Evolutionary conservation across 2,888 invertebrate species (phyloP).

Genomic region (Syrista parreyssii): DNA sequence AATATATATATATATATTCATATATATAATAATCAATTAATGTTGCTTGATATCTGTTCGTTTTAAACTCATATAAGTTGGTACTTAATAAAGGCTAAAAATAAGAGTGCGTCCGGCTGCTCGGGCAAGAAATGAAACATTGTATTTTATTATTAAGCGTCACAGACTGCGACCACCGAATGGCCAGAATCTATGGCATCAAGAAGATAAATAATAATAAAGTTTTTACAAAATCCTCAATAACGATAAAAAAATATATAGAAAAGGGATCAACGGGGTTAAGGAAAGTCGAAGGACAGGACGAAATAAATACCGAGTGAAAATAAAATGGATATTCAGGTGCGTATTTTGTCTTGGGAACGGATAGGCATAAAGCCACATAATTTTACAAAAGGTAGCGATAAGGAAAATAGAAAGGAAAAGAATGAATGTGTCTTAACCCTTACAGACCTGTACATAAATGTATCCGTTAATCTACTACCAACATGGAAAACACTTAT

Average conservation of each 20-base stretch:
- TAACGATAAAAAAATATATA: too few species aligned
- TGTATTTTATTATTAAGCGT: neutral
- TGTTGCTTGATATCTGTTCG: conserved; percentile 11
- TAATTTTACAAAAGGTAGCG: neutral
- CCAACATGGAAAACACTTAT: too few species aligned
- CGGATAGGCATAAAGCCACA: neutral
- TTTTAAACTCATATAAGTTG: neutral
- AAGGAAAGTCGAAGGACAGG: neutral
- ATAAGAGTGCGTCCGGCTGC: neutral
- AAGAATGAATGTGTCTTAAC: neutral
- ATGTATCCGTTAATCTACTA: too few species aligned
- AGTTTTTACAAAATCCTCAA: neutral
- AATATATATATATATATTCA: conserved; percentile 20
- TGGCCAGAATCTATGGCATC: neutral
- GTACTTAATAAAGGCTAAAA: neutral
- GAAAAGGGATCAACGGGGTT: neutral
- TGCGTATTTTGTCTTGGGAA: neutral
- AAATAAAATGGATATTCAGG: neutral
- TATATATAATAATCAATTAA: conserved; percentile 45
- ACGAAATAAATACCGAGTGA: neutral
- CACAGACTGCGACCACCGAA: neutral
- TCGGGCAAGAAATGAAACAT: neutral
- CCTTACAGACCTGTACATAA: too few species aligned
- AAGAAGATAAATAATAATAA: neutral
- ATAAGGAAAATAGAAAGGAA: neutral